Percentiles rank a stretch among this genome's conserved stretches.
Evolutionary conservation across 2,797 vertebrate genomes (phyloP).

Genomic region (Scolopax bukidnonensis): DNA sequence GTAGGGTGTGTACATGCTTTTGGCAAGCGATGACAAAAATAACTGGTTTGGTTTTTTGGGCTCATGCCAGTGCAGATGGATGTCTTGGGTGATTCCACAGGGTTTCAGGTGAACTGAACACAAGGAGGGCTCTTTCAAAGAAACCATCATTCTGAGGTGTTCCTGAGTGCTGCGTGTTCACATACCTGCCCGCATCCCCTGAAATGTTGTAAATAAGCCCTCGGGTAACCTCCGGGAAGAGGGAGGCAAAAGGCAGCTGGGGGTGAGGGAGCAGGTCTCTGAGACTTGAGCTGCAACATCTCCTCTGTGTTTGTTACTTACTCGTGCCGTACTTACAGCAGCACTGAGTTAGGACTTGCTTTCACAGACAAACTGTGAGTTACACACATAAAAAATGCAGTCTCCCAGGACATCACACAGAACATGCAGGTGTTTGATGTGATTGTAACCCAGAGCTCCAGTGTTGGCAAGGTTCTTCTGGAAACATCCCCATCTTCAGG

Average conservation of each 20-base stretch:
- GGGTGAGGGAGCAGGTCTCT: not conserved
- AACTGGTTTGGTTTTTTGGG: not conserved
- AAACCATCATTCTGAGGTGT: not conserved
- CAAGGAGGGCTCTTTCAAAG: not conserved
- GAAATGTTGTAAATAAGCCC: not conserved
- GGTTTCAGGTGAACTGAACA: not conserved
- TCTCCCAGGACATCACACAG: fast-evolving
- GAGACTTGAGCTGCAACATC: not conserved
- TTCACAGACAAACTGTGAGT: not conserved
- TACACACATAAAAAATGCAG: not conserved
- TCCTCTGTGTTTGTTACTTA: not conserved
- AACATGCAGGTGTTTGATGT: not conserved
- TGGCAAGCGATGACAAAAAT: not conserved
- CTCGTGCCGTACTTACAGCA: fast-evolving
- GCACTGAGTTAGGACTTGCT: not conserved
- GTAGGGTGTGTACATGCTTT: not conserved
- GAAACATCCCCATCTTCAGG: not conserved
- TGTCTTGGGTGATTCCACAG: not conserved
- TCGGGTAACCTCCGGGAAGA: not conserved
- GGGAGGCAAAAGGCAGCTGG: not conserved
- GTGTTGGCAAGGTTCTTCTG: not conserved
- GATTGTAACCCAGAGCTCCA: not conserved
- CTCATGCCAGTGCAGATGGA: not conserved
- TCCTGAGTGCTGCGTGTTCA: not conserved
- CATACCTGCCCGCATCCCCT: no score